These are phyloP conservation scores for Tupiocoris notatus DNA, from an alignment of 2,888 invertebrate genomes.

Conservation along the genomic window DNA sequence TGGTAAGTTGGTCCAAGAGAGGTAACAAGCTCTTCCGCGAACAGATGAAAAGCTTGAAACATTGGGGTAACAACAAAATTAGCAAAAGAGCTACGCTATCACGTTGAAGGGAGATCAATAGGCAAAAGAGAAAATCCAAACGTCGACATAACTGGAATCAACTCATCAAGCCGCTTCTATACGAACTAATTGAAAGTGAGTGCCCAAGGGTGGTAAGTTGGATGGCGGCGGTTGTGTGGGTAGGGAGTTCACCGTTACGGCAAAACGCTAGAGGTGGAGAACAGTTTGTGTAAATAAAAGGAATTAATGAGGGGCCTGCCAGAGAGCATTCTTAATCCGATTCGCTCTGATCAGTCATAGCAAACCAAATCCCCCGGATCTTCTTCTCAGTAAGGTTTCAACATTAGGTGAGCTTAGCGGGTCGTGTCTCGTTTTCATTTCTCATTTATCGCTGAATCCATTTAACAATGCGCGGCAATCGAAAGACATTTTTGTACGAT, in stretches of 20 bases:
- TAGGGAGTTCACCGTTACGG: background rate
- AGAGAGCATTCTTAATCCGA: conserved; percentile 33
- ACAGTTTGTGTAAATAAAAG: conserved; percentile 33
- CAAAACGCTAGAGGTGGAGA: background rate
- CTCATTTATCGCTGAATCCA: background rate
- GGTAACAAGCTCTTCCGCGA: too few relatives aligned
- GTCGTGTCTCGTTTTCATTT: background rate
- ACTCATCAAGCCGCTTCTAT: conserved; percentile 2
- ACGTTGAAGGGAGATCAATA: background rate
- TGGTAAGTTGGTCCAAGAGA: too few relatives aligned
- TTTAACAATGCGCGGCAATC: background rate
- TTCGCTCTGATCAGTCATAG: background rate
- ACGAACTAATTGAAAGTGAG: conserved; percentile 20
- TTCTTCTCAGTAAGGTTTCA: conserved; percentile 3
- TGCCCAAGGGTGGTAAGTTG: background rate
- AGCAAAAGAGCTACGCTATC: background rate
- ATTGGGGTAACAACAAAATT: too few relatives aligned
- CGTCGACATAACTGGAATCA: conserved; percentile 14
- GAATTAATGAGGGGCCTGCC: conserved; percentile 33
- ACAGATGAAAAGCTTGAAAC: too few relatives aligned
- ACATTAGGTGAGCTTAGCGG: background rate
- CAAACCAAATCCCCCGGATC: background rate
- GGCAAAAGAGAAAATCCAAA: background rate
- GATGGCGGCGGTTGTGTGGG: background rate
- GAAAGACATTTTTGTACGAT: background rate